Conservation (phyloP, 2,888 invertebrate species). For the Ariolimax columbianus region DNA sequence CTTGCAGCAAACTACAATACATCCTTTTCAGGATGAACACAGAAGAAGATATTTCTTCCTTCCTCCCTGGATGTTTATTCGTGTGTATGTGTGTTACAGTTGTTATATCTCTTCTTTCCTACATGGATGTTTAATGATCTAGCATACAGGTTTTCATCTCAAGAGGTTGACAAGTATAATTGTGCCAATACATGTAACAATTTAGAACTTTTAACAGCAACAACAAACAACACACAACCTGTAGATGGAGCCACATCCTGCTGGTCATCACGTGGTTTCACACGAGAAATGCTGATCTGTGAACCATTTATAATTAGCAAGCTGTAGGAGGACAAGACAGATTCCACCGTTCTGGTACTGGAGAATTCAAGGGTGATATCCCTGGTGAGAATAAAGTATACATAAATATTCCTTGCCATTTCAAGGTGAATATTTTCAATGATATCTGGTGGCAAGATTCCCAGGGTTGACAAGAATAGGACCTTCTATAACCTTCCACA, state of each 20-base stretch:
- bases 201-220: not conserved
- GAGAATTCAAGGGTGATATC: slow-evolving; percentile 38
- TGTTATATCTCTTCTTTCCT: too few species aligned
- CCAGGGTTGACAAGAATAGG: too few species aligned
- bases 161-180: too few species aligned
- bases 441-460: too few species aligned
- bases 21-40: too few species aligned
- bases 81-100: too few species aligned
- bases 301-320: slow-evolving; percentile 37
- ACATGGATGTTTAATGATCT: too few species aligned
- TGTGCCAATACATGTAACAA: not conserved
- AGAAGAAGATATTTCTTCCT: too few species aligned
- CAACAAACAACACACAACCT: not conserved
- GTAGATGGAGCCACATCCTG: not conserved
- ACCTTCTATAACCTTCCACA: too few species aligned
- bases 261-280: not conserved
- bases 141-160: too few species aligned
- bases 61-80: too few species aligned
- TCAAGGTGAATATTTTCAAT: not conserved
- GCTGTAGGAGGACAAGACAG: slow-evolving; percentile 33
- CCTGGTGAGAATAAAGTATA: not conserved
- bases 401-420: not conserved
- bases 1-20: too few species aligned
- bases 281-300: slow-evolving; percentile 22
- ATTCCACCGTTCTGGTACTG: slow-evolving; percentile 22